These are phyloP conservation scores for Muscicapa adusta DNA, from an alignment of 2,113 vertebrate genomes.

Conservation along the genomic window DNA sequence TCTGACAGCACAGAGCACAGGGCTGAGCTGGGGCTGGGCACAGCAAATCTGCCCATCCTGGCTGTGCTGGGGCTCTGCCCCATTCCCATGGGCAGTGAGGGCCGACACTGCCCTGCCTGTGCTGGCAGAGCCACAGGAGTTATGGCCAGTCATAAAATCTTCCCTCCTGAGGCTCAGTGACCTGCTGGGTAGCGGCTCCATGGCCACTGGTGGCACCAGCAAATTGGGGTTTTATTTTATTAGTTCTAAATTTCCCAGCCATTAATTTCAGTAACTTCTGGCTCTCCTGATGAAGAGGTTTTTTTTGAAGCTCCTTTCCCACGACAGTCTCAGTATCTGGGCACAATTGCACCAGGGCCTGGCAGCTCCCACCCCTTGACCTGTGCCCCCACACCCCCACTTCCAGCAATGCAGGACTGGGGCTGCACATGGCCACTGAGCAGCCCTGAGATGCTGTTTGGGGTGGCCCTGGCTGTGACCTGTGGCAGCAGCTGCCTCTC, in stretches of 20 bases:
- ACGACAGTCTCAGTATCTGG: not conserved
- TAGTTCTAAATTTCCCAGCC: slow-evolving; percentile 19
- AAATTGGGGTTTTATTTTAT: not conserved
- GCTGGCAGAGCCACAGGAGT: not conserved
- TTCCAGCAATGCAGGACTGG: rapidly evolving
- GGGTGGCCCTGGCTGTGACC: not conserved
- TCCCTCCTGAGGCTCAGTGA: not conserved
- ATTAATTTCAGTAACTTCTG: not conserved
- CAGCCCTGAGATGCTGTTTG: not conserved
- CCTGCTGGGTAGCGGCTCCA: not conserved
- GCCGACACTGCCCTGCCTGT: rapidly evolving
- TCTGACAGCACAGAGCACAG: not conserved
- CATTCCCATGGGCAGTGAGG: not conserved
- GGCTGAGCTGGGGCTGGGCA: not conserved
- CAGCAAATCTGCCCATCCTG: not conserved
- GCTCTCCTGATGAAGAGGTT: not conserved
- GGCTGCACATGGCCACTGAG: not conserved
- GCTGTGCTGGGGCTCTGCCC: not conserved
- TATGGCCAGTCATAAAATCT: not conserved
- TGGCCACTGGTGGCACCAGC: not conserved
- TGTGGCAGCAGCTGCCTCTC: not conserved
- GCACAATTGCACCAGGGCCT: rapidly evolving
- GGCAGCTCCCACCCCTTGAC: not conserved
- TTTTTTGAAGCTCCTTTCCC: not conserved
- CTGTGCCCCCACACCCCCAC: rapidly evolving